Evolutionary conservation across 2,113 vertebrate genomes (phyloP).

Genomic region (Pogona vitticeps): DNA sequence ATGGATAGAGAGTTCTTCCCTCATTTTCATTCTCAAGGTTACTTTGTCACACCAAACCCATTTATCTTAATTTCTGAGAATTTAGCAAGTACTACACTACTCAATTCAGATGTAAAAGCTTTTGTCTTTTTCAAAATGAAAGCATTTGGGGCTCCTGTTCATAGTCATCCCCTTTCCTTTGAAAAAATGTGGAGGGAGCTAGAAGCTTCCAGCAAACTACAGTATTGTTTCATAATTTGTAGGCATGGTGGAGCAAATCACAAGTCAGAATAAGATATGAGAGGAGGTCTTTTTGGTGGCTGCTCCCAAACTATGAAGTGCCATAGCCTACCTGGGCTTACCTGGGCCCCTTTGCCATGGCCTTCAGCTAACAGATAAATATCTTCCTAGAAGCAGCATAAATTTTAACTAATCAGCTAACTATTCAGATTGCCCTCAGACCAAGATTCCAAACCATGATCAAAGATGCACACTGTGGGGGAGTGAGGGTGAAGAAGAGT

Average conservation of each 20-base stretch:
- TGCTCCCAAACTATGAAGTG: no score
- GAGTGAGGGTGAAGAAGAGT: neutral
- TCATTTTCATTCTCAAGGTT: neutral
- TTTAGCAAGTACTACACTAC: neutral
- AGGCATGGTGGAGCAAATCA: neutral
- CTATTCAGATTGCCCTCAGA: neutral
- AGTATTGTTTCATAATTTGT: neutral
- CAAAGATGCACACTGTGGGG: neutral
- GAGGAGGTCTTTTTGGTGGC: no score
- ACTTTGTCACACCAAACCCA: neutral
- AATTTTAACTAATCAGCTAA: no score
- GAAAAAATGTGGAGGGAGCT: neutral
- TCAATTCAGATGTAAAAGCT: neutral
- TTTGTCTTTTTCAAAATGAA: neutral
- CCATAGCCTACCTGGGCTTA: no score
- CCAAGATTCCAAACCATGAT: neutral
- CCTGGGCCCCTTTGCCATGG: no score
- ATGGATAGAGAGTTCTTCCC: neutral
- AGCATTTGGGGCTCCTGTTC: neutral
- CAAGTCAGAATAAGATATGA: neutral
- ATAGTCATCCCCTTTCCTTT: neutral
- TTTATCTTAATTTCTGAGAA: neutral
- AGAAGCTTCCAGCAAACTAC: neutral
- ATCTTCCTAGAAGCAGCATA: no score
- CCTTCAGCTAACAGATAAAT: no score